Evolutionary conservation across 2,888 invertebrate species (phyloP).

Genomic region (Zhuqinia jingwanae): DNA sequence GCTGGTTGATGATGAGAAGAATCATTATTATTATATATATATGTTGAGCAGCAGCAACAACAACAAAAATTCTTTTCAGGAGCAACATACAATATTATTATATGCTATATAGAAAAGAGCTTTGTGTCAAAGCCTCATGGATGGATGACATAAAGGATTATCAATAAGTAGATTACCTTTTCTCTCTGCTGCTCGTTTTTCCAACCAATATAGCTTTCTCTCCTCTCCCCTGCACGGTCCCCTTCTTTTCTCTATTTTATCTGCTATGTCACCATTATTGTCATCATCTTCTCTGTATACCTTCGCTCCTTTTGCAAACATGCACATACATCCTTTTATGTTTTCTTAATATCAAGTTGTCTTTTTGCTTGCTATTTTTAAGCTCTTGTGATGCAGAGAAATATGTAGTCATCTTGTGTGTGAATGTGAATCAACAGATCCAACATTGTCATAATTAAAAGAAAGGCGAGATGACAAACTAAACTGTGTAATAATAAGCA

Average conservation of each 20-base stretch:
- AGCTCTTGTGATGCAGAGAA: slow-evolving; percentile 5
- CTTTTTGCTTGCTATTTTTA: slow-evolving; percentile 18
- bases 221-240: not conserved
- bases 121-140: slow-evolving; percentile 67
- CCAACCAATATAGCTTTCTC: slow-evolving; percentile 38
- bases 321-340: too few relatives aligned
- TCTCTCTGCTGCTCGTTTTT: slow-evolving; percentile 57
- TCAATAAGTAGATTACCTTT: slow-evolving; percentile 75
- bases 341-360: not conserved
- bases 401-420: too few relatives aligned
- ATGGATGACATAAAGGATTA: slow-evolving; percentile 75
- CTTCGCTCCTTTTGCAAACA: too few relatives aligned
- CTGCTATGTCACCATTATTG: slow-evolving; percentile 44
- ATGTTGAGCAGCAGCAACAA: too few relatives aligned
- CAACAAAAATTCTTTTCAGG: too few relatives aligned
- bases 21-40: too few relatives aligned
- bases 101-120: slow-evolving; percentile 40
- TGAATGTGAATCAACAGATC: too few relatives aligned
- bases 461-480: not conserved
- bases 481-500: too few relatives aligned
- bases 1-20: too few relatives aligned
- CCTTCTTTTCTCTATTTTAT: slow-evolving; percentile 24
- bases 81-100: too few relatives aligned
- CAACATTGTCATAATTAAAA: not conserved
- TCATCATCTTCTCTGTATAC: not conserved